phyloP scores from a whole-genome alignment of 1,140 invertebrate genomes.

The Dolichoris vasculosae region DNA sequence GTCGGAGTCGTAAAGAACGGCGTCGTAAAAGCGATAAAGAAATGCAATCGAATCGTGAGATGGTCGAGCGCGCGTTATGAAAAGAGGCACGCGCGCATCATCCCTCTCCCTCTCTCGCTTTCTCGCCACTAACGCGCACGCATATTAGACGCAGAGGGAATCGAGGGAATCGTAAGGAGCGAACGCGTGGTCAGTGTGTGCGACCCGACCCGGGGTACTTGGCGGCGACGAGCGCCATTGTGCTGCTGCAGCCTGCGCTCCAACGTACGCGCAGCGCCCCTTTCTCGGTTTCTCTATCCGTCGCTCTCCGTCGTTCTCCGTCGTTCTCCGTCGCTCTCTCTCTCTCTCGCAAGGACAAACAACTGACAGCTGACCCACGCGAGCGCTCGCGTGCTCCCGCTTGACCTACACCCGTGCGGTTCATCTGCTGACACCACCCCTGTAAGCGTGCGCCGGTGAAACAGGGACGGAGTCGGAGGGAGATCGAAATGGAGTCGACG shows the following conservation, averaged over 20 bases:
- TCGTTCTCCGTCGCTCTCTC: constrained; percentile 23
- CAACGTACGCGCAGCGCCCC: no score
- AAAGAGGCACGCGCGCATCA: background rate
- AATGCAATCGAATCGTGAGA: constrained; percentile 5
- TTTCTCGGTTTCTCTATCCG: background rate
- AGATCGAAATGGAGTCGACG: background rate
- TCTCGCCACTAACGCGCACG: constrained; percentile 9
- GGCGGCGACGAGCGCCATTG: constrained; percentile 4
- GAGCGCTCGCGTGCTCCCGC: constrained; percentile 64
- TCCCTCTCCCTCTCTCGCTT: background rate
- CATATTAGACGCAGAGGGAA: background rate
- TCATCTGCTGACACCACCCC: constrained; percentile 72
- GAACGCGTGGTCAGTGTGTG: background rate
- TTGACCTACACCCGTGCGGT: constrained; percentile 72
- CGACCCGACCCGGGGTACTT: background rate
- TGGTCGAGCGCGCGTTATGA: background rate
- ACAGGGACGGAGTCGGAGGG: background rate
- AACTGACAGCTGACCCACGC: constrained; percentile 66
- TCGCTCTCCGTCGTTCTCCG: background rate
- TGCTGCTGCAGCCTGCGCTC: constrained; percentile 20
- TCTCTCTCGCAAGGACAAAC: constrained; percentile 66
- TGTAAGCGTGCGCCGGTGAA: constrained; percentile 41
- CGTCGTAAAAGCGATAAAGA: background rate
- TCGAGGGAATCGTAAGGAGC: background rate
- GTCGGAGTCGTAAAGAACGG: background rate